phyloP scores from a whole-genome alignment of 2,888 invertebrate genomes.

The Orthosia incerta region DNA sequence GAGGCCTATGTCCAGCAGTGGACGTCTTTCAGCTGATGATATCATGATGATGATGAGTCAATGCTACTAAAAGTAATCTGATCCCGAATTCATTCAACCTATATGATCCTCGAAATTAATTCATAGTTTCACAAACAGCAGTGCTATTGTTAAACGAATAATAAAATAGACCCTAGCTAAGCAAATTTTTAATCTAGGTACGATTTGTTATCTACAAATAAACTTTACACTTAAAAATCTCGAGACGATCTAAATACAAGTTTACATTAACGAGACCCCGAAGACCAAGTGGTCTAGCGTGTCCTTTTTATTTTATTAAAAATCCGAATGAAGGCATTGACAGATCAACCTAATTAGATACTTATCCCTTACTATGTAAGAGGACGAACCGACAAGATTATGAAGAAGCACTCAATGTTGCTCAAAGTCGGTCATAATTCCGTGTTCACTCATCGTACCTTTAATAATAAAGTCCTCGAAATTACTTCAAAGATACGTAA shows the following conservation, averaged over 20 bases:
- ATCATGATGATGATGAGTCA: too few species aligned
- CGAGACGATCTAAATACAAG: conserved; percentile 30
- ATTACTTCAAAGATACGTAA: conserved; percentile 33
- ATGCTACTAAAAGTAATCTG: too few species aligned
- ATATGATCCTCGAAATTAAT: too few species aligned
- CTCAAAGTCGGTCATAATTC: conserved; percentile 25
- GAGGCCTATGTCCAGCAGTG: too few species aligned
- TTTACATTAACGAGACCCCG: conserved; percentile 23
- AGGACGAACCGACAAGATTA: conserved; percentile 37
- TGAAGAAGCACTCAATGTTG: conserved; percentile 25
- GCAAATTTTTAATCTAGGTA: too few species aligned
- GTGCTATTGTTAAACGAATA: too few species aligned
- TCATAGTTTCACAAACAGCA: too few species aligned
- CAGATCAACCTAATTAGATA: conserved; percentile 37
- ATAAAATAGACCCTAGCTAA: too few species aligned
- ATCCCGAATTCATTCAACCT: too few species aligned
- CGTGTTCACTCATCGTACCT: conserved; percentile 35
- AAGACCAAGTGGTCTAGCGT: conserved; percentile 18
- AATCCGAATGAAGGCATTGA: conserved; percentile 37
- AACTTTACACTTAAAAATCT: conserved; percentile 6
- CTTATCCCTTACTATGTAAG: conserved; percentile 3
- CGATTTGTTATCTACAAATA: neutral
- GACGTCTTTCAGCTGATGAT: too few species aligned
- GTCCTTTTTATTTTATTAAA: conserved; percentile 42
- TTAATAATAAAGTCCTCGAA: conserved; percentile 11